phyloP scores from a whole-genome alignment of 2,797 vertebrate genomes.

The Danio choprae region DNA sequence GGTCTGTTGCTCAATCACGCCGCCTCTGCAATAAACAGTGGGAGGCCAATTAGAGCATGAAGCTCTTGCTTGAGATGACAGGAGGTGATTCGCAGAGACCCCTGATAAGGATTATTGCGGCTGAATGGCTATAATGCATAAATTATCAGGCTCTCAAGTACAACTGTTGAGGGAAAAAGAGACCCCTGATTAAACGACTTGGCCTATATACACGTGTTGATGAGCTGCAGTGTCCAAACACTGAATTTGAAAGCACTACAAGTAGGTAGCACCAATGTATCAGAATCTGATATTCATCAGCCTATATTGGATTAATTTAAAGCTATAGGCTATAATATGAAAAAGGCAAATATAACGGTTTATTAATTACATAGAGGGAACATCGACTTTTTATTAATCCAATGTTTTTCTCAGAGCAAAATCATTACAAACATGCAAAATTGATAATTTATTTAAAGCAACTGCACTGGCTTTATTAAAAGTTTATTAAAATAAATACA shows the following conservation, averaged over 20 bases:
- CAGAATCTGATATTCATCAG: too few relatives aligned
- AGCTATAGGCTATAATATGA: too few relatives aligned
- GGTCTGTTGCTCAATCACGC: conserved; percentile 69
- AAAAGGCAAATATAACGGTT: too few relatives aligned
- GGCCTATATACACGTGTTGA: conserved; percentile 18
- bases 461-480: too few relatives aligned
- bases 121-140: conserved; percentile 60
- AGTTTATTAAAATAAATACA: too few relatives aligned
- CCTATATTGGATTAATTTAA: too few relatives aligned
- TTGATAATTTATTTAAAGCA: too few relatives aligned
- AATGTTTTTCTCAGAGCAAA: too few relatives aligned
- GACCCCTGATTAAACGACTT: conserved; percentile 43
- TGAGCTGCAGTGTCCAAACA: conserved; percentile 31
- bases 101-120: conserved; percentile 60
- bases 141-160: conserved; percentile 59
- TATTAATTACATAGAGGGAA: too few relatives aligned
- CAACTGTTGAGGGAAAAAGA: conserved; percentile 39
- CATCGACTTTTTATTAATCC: too few relatives aligned
- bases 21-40: conserved; percentile 67
- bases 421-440: too few relatives aligned
- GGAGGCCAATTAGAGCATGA: conserved; percentile 69
- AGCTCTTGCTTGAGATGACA: conserved; percentile 59
- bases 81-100: conserved; percentile 55
- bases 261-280: too few relatives aligned
- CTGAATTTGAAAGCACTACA: not conserved